Evolutionary conservation across 2,797 vertebrate genomes (phyloP).

Genomic region (Parauchenoglanis punctatus): DNA sequence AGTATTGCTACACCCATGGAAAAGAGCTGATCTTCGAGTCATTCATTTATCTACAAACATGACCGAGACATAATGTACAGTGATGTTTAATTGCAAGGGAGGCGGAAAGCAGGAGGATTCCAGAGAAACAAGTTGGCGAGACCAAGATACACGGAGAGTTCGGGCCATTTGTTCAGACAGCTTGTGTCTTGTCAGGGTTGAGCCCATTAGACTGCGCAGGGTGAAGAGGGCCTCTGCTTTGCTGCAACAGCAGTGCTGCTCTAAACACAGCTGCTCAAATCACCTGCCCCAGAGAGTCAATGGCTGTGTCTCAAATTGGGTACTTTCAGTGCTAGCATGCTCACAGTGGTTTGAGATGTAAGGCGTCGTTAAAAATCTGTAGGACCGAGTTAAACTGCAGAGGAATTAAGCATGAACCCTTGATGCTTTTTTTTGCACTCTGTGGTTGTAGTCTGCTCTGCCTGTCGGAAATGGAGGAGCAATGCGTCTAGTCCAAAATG

Average conservation of each 20-base stretch:
- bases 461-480: not conserved
- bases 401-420: not conserved
- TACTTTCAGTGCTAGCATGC: not conserved
- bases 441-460: no score
- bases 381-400: not conserved
- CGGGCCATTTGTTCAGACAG: conserved; percentile 32
- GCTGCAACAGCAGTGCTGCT: conserved; percentile 24
- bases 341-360: not conserved
- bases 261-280: conserved; percentile 41
- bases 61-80: not conserved
- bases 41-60: not conserved
- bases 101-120: not conserved
- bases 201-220: conserved; percentile 3
- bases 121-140: not conserved
- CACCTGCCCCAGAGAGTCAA: conserved; percentile 31
- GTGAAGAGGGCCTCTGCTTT: conserved; percentile 23
- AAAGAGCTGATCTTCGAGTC: not conserved
- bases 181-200: conserved; percentile 1
- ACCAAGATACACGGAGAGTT: not conserved
- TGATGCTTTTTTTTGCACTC: not conserved
- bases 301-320: not conserved
- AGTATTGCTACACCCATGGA: no score
- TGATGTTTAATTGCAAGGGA: not conserved
- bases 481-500: not conserved
- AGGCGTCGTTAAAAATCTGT: not conserved